phyloP scores from a whole-genome alignment of 2,113 vertebrate genomes.

The Notiomystis cincta region DNA sequence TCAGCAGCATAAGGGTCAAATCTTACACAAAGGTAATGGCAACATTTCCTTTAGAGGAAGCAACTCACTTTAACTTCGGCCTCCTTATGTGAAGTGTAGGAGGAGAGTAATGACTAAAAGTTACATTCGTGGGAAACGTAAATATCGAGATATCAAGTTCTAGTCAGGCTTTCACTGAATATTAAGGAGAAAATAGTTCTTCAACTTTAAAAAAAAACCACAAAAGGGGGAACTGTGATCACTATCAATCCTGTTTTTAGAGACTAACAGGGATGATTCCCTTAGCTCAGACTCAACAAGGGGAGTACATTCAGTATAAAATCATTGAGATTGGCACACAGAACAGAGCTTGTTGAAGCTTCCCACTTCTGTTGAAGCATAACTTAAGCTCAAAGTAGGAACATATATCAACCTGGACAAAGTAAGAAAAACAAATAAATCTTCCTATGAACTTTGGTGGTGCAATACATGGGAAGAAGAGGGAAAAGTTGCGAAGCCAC shows the following conservation, averaged over 20 bases:
- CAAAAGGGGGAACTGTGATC: neutral
- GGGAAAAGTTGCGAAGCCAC: neutral
- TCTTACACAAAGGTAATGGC: rapidly evolving
- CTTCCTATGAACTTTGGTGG: neutral
- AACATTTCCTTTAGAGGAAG: neutral
- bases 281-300: neutral
- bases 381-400: neutral
- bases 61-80: neutral
- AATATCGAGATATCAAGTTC: neutral
- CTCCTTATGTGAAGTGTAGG: neutral
- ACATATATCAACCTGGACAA: neutral
- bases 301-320: neutral
- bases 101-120: neutral
- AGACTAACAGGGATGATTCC: neutral
- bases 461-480: neutral
- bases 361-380: neutral
- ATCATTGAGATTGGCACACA: rapidly evolving
- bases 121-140: neutral
- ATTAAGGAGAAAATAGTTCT: neutral
- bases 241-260: neutral
- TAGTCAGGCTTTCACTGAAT: neutral
- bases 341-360: neutral
- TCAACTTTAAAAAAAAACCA: neutral
- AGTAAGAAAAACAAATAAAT: neutral
- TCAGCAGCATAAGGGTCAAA: neutral